These are phyloP conservation scores for Poecilia picta DNA, from an alignment of 2,797 vertebrate genomes.

Conservation along the genomic window DNA sequence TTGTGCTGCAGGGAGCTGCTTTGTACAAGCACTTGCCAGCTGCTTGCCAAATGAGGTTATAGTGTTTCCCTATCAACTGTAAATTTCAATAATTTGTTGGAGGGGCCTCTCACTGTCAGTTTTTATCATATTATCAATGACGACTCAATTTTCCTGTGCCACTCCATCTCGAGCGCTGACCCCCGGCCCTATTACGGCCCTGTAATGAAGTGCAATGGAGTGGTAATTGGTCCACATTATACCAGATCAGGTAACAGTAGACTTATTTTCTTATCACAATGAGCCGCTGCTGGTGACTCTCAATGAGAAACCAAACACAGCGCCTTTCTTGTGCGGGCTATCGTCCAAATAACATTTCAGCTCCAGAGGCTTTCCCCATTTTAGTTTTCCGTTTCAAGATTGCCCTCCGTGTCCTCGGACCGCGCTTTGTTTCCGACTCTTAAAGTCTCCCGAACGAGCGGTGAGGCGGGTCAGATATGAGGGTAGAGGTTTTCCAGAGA, in stretches of 20 bases:
- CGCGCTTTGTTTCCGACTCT: conserved; percentile 72
- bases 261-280: conserved; percentile 88
- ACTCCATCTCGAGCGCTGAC: conserved; percentile 81
- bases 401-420: conserved; percentile 68
- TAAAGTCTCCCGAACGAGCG: conserved; percentile 65
- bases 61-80: conserved; percentile 86
- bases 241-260: conserved; percentile 88
- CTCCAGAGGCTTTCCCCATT: conserved; percentile 74
- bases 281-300: conserved; percentile 82
- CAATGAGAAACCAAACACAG: conserved; percentile 88
- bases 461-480: conserved; percentile 71
- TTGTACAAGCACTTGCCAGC: conserved; percentile 77
- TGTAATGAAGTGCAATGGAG: conserved; percentile 89
- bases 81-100: conserved; percentile 88
- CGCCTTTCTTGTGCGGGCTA: conserved; percentile 84
- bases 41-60: conserved; percentile 85
- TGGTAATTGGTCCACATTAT: conserved; percentile 89
- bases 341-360: conserved; percentile 87
- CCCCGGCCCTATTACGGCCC: conserved; percentile 84
- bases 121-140: conserved; percentile 90
- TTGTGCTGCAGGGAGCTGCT: conserved; percentile 76
- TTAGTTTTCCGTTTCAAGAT: conserved; percentile 86
- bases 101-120: conserved; percentile 82
- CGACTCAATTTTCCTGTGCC: conserved; percentile 83
- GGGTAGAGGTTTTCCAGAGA: conserved; percentile 67